Evolutionary conservation across 2,113 vertebrate species (phyloP).

Genomic region (Acrocephalus kingi): DNA sequence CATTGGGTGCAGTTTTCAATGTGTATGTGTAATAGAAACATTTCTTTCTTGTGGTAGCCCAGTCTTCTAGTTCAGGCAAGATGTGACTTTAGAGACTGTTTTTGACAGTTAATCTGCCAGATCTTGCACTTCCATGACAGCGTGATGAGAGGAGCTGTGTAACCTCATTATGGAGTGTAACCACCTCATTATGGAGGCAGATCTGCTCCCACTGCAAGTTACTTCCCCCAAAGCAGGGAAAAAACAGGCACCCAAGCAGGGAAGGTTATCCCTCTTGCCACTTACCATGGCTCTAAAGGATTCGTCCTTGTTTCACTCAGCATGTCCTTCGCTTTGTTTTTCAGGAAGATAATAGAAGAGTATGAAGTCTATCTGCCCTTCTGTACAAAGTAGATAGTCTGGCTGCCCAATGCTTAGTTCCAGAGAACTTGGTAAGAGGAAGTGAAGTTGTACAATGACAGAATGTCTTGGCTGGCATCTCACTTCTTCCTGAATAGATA

Average conservation of each 20-base stretch:
- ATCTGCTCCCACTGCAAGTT: neutral
- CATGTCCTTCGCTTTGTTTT: neutral
- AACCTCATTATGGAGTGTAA: neutral
- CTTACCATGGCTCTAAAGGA: neutral
- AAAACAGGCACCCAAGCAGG: neutral
- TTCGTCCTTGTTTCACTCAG: neutral
- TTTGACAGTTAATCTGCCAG: neutral
- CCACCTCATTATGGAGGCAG: neutral
- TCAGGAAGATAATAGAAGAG: neutral
- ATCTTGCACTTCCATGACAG: fast-evolving
- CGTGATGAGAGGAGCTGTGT: neutral
- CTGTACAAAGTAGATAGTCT: neutral
- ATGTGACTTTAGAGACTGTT: neutral
- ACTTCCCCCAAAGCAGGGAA: neutral
- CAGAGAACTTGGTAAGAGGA: neutral
- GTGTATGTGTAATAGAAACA: fast-evolving
- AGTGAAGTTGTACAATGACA: neutral
- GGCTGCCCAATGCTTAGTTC: neutral
- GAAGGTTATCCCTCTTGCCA: neutral
- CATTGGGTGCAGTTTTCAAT: neutral
- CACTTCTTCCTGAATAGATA: neutral
- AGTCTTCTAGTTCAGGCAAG: neutral
- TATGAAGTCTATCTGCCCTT: neutral
- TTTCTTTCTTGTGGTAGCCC: neutral
- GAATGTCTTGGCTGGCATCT: neutral